phyloP scores from a whole-genome alignment of 37 sponge, comb jelly and placozoan species.

The Bolinopsis microptera region DNA sequence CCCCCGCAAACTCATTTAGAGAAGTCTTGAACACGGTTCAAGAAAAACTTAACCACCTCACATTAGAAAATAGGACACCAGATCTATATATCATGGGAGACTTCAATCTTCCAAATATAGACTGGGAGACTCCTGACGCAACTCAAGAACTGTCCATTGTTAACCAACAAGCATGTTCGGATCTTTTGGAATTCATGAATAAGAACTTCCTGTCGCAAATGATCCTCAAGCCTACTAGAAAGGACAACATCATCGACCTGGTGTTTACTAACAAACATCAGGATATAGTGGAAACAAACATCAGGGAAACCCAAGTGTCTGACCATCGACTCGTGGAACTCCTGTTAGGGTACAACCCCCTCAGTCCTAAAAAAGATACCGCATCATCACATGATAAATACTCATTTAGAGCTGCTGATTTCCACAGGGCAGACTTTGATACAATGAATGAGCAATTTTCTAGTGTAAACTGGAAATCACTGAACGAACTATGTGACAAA shows the following conservation, averaged over 20 bases:
- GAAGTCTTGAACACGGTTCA: background rate
- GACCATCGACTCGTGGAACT: background rate
- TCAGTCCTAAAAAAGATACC: too few species aligned
- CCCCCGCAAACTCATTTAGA: background rate
- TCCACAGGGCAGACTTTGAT: too few species aligned
- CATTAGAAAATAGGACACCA: background rate
- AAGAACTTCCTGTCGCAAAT: background rate
- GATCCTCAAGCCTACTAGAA: background rate
- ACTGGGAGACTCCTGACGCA: background rate
- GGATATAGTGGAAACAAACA: background rate
- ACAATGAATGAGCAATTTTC: background rate
- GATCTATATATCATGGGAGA: slow-evolving; percentile 9
- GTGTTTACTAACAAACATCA: background rate
- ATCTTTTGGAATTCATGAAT: background rate
- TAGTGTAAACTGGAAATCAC: background rate
- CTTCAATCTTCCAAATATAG: slow-evolving; percentile 26
- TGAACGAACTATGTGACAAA: background rate
- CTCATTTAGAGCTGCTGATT: background rate
- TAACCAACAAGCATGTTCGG: background rate
- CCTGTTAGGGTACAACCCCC: background rate
- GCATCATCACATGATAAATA: background rate
- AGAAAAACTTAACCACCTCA: background rate
- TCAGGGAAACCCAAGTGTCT: background rate
- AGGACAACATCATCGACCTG: too few species aligned
- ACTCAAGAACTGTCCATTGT: background rate